Base-by-base conservation (phyloP, 2,797 vertebrate species). In the Hydrolagus colliei region DNA sequence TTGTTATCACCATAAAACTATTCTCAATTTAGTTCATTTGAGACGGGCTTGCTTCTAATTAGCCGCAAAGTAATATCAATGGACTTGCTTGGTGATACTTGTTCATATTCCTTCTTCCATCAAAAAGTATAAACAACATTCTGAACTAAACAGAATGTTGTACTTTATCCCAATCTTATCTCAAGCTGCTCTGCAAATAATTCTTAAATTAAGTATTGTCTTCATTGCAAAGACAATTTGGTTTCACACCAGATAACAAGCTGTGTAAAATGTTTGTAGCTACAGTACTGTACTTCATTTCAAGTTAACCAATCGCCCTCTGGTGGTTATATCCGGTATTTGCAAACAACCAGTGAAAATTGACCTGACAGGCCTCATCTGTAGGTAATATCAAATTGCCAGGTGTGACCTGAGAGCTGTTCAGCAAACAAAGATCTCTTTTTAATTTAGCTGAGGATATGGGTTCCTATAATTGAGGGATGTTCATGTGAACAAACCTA, bases 301-400 rank as follows among this genome's bases (percentile, higher is more conserved):
- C 41, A 52, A 3, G 41, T 52, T 52, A 77, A 61, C 75, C 52
- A 27, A 71, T 68, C 68, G 79, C 79, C 79, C 65, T 84, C 79
- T 84, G 65, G 63, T 84, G 65, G 79, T 35, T 68, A 9, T 71
- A 84, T 10, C 65, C 62, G 41, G 61, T 68, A 84, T n/a, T 68
- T 0, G 16, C 0, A 52, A 52, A 6, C 41, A 52, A 52, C 41
- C 41, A 52, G 41, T 52, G 41, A 3, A 52, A 52, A 52, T 52
- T 6, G 41, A 52, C 6, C 41, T 52, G 41, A 52, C 6, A 52
- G 41, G 1, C 41, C 41, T 52, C 41, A n/a, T 71, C 41, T 84
- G 79, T 27, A 35, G 18, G 79, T 84, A 84, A 84, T 71, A 84
- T 84, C 79, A 68, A 71, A 84, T 84, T 77, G 52, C 75, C 52